Evolutionary conservation across 2,113 vertebrate species (phyloP).

Genomic region (Dasyornis broadbenti): DNA sequence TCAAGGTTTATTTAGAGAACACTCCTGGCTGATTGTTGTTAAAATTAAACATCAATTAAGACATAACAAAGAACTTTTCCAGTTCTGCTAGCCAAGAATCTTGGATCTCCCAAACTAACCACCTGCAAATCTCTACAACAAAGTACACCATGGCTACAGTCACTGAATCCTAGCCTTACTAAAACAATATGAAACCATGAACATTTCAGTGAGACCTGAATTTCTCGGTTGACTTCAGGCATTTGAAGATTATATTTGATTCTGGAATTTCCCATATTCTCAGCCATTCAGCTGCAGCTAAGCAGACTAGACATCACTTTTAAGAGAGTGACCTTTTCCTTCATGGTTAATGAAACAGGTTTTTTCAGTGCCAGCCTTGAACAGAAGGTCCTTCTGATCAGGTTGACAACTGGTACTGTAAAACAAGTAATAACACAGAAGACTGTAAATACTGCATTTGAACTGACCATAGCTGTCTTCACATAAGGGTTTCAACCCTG

Average conservation of each 20-base stretch:
- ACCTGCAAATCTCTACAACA: background rate
- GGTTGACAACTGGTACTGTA: background rate
- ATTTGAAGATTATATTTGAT: background rate
- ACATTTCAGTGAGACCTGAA: background rate
- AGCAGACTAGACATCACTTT: background rate
- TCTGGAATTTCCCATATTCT: background rate
- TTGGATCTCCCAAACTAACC: background rate
- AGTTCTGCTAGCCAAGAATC: background rate
- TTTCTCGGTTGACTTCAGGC: background rate
- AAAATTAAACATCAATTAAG: conserved; percentile 40
- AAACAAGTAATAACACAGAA: background rate
- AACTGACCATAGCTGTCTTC: background rate
- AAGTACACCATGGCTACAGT: rapidly evolving
- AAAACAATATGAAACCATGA: background rate
- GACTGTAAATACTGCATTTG: background rate
- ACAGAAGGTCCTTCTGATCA: background rate
- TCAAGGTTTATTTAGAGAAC: background rate
- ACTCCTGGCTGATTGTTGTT: background rate
- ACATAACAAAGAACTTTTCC: background rate
- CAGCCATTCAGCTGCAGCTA: background rate
- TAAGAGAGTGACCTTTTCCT: background rate
- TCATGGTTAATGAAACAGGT: background rate
- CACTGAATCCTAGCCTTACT: background rate
- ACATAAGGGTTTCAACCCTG: background rate
- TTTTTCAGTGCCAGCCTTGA: background rate